Percentiles rank a stretch among this genome's conserved stretches.
phyloP scores from a whole-genome alignment of 2,113 vertebrate species.

The Paracanthobrama guichenoti region DNA sequence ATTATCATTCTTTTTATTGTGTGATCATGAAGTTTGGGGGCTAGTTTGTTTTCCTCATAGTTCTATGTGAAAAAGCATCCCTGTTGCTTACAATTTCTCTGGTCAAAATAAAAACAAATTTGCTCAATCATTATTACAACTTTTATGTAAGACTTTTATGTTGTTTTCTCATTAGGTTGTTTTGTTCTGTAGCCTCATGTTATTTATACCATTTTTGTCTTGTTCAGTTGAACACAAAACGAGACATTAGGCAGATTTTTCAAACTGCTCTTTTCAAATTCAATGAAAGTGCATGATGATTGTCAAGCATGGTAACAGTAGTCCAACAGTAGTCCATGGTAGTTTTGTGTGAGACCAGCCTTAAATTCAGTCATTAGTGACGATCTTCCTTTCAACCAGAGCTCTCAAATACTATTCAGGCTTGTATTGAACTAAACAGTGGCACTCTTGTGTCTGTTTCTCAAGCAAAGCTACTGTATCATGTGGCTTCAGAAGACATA shows the following conservation, averaged over 20 bases:
- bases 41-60: neutral
- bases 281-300: too few relatives aligned
- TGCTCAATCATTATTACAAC: neutral
- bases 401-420: neutral
- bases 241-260: neutral
- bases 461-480: neutral
- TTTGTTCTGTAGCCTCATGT: neutral
- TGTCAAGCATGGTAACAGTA: too few relatives aligned
- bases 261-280: neutral
- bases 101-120: neutral
- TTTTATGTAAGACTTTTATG: neutral
- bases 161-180: neutral
- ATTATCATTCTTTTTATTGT: neutral
- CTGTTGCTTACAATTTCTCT: neutral
- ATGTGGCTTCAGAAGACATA: neutral
- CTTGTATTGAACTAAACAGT: neutral
- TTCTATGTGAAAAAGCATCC: neutral
- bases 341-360: neutral
- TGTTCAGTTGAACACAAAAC: neutral
- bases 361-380: neutral
- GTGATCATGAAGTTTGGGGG: neutral
- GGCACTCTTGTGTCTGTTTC: neutral
- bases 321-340: too few relatives aligned
- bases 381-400: neutral
- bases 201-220: neutral